Conservation (phyloP, 2,888 invertebrate species). For the Psylliodes chrysocephalus region DNA sequence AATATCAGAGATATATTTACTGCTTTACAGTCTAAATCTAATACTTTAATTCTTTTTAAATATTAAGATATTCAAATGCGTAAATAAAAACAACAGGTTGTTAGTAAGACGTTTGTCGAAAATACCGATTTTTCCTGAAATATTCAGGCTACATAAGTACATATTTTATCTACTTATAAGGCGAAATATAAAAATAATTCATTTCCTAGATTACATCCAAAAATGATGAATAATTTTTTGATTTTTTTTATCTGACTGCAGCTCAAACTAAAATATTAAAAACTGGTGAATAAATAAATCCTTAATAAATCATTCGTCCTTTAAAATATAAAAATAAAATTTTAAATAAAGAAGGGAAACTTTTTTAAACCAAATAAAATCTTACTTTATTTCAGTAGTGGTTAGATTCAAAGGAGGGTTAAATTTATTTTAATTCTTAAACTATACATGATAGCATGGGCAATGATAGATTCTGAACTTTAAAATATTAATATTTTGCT, state of each 20-base stretch:
- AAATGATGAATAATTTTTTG: slow-evolving; percentile 23
- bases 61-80: slow-evolving; percentile 36
- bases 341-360: no score
- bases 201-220: slow-evolving; percentile 32
- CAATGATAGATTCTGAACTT: no score
- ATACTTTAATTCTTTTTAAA: slow-evolving; percentile 21
- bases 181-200: slow-evolving; percentile 47
- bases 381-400: no score
- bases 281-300: background rate
- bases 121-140: slow-evolving; percentile 29
- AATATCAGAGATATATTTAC: slow-evolving; percentile 36
- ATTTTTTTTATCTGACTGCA: background rate
- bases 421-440: no score
- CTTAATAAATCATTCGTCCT: no score
- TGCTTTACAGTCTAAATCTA: slow-evolving; percentile 31
- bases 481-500: no score
- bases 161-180: slow-evolving; percentile 38
- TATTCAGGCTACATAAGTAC: slow-evolving; percentile 35
- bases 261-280: background rate
- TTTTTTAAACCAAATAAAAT: no score
- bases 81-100: slow-evolving; percentile 23
- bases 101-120: slow-evolving; percentile 13
- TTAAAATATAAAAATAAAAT: no score
- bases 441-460: no score
- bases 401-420: no score